Conservation (phyloP, 2,797 vertebrate genomes). For the Calcarius lapponicus region DNA sequence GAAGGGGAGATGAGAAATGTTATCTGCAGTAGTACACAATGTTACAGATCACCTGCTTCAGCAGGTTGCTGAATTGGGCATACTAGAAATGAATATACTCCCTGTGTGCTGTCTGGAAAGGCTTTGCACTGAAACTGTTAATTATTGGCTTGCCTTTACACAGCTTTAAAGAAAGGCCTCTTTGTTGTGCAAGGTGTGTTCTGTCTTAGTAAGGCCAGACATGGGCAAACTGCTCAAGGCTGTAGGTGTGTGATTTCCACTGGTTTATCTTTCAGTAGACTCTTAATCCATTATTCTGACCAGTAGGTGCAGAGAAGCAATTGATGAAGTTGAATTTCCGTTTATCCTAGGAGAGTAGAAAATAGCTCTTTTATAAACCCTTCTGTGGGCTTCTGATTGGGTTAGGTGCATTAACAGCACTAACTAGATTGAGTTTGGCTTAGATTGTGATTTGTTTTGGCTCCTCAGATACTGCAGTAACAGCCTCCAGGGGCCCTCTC, state of each 20-base stretch:
- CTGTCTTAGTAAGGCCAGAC: neutral
- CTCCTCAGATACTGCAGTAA: neutral
- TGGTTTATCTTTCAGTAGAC: neutral
- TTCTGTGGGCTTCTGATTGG: neutral
- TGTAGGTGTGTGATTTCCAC: neutral
- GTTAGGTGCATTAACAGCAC: neutral
- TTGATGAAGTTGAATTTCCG: neutral
- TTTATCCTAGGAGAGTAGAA: neutral
- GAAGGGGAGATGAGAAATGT: neutral
- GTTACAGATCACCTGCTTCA: neutral
- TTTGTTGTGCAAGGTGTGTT: neutral
- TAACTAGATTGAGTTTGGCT: neutral
- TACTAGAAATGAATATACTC: neutral
- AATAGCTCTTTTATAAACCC: neutral
- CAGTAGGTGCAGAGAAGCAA: neutral
- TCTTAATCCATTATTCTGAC: neutral
- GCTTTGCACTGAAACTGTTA: neutral
- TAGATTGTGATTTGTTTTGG: neutral
- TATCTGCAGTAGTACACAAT: neutral
- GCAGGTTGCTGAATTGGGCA: neutral
- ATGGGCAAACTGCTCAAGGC: neutral
- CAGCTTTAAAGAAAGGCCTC: neutral
- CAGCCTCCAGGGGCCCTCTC: neutral
- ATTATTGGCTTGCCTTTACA: neutral
- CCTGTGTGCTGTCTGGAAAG: neutral